Base-by-base conservation (phyloP, 2,113 vertebrate species). In the Callospermophilus lateralis region DNA sequence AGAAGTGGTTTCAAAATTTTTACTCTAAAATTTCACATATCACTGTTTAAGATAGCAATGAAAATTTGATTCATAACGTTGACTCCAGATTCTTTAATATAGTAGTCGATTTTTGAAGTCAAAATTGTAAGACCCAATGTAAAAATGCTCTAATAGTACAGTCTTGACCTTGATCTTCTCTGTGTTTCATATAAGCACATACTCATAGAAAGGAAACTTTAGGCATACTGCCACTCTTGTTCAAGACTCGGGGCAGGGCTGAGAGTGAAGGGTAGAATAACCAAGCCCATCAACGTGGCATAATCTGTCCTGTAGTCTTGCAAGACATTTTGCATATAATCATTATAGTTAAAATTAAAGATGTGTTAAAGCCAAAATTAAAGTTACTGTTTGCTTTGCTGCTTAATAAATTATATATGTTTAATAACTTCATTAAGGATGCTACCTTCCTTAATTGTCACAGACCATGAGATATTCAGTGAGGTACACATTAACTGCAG, bases 401-500 rank as follows among this genome's bases (percentile, higher is more conserved):
- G 84, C 97, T 98, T 98, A 98, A 97, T 98, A 98, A 98, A 98
- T 98, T 98, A 96, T 95, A 70, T 34, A 89, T 94, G 83, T 97
- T 98, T 97, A 98, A 96, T 98, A 98, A 97, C 96, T 98, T 98
- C 97, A 97, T 98, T 97, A 98, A 97, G 72, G 97, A 97, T 96
- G 83, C 93, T 97, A 92, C 97, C 77, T 98, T 98, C 96, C 97
- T 98, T 98, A 98, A 98, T 98, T 98, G 96, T 98, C 97, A 93
- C 96, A 90, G 98, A 98, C 97, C 97, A 94, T 97, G 97, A 98
- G 93, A 96, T 98, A 98, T 98, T 98, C 97, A 98, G 96, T 80
- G 96, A 99, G 97, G 97, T 98, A 95, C 97, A 96, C 96, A 97
- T 98, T 98, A 98, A 97, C 98, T 98, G 97, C 96, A 98, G 98